phyloP scores from a whole-genome alignment of 2,113 vertebrate species.

The Microtus richardsoni region DNA sequence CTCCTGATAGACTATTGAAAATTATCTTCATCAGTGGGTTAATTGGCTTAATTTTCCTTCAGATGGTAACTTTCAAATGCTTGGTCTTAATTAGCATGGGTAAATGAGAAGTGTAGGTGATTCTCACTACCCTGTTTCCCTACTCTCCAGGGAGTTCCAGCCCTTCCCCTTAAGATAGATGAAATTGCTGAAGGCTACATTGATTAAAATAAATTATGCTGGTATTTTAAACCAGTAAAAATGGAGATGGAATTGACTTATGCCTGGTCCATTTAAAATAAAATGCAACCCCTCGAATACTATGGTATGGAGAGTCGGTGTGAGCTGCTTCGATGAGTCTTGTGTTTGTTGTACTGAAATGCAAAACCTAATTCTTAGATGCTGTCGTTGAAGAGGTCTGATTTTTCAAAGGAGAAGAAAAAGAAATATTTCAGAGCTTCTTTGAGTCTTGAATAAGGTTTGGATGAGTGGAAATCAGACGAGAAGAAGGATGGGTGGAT shows the following conservation, averaged over 20 bases:
- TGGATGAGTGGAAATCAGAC: not conserved
- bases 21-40: conserved; percentile 84
- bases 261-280: conserved; percentile 54
- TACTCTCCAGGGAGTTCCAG: conserved; percentile 75
- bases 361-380: conserved; percentile 1
- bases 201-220: conserved; percentile 82
- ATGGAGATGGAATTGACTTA: conserved; percentile 71
- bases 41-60: conserved; percentile 85
- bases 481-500: not conserved
- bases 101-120: conserved; percentile 84
- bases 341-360: not conserved
- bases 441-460: conserved; percentile 16
- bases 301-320: conserved; percentile 5
- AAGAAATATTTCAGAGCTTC: not conserved
- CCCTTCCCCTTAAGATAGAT: conserved; percentile 77
- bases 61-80: conserved; percentile 84
- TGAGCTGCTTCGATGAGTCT: not conserved
- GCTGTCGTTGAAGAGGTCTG: not conserved
- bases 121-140: conserved; percentile 78
- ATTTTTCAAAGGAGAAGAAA: conserved; percentile 31
- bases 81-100: conserved; percentile 85
- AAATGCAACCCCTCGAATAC: conserved; percentile 22
- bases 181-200: conserved; percentile 82
- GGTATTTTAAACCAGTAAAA: conserved; percentile 74
- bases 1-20: conserved; percentile 84